Percentiles rank a stretch among this genome's conserved stretches.
Conservation (phyloP, 2,797 vertebrate genomes). For the Betta splendens region DNA sequence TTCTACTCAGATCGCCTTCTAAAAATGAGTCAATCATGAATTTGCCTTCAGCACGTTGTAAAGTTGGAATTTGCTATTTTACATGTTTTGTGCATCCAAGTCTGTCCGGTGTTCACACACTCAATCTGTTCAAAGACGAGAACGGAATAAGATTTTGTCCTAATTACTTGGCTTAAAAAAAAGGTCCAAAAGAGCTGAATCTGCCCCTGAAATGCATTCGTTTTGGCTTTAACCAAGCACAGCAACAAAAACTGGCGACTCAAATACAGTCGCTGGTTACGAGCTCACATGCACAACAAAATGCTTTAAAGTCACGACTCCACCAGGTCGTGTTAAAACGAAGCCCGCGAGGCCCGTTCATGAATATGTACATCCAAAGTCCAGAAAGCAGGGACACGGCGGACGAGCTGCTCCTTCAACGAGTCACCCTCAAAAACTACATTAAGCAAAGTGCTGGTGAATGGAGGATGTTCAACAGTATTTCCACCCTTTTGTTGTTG, state of each 20-base stretch:
- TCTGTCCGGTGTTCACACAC: constrained; percentile 2
- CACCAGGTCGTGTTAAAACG: constrained; percentile 12
- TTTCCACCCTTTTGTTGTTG: constrained; percentile 19
- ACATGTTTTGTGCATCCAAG: constrained; percentile 7
- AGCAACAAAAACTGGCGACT: constrained; percentile 39
- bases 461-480: not conserved
- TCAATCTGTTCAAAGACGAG: constrained; percentile 3
- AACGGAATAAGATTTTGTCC: not conserved
- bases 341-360: constrained; percentile 19
- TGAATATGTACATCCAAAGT: constrained; percentile 61
- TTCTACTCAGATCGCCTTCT: constrained; percentile 52
- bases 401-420: too few relatives aligned
- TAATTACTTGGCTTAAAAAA: not conserved
- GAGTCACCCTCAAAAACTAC: too few relatives aligned
- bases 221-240: constrained; percentile 18
- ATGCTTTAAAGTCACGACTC: constrained; percentile 33
- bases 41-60: constrained; percentile 16
- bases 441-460: not conserved
- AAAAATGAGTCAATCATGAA: constrained; percentile 22
- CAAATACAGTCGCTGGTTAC: constrained; percentile 25
- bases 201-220: constrained; percentile 2
- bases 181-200: not conserved
- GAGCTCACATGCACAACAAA: constrained; percentile 51
- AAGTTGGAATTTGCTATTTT: not conserved
- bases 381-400: constrained; percentile 12